A percentile compares a stretch with the other conserved stretches of the same genome.
phyloP scores from a whole-genome alignment of 1,140 invertebrate species.

The Bombus haemorrhoidalis region DNA sequence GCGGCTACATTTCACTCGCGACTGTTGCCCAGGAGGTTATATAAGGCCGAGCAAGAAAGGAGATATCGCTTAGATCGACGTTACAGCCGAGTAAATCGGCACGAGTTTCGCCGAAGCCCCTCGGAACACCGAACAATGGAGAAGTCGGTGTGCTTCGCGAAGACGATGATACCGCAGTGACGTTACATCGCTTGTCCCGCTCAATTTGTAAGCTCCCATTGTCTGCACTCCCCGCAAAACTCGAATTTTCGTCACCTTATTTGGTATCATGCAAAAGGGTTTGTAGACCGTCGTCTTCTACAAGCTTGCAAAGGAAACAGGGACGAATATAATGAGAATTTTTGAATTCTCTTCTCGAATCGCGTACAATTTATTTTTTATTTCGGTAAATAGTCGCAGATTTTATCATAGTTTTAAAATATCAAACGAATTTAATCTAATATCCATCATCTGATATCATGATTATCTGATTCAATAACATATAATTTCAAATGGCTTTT shows the following conservation, averaged over 20 bases:
- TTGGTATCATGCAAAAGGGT: conserved; percentile 10
- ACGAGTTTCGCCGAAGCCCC: conserved; percentile 7
- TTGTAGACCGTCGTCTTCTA: background rate
- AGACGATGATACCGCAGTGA: conserved; percentile 8
- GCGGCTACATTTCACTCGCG: conserved; percentile 38
- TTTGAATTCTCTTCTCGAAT: too few relatives aligned
- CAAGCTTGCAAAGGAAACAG: background rate
- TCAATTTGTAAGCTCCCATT: conserved; percentile 33
- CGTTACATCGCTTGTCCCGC: background rate
- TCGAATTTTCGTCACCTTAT: conserved; percentile 34
- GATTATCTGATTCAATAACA: too few relatives aligned
- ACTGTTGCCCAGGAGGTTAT: conserved; percentile 27
- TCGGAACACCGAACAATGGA: conserved; percentile 21
- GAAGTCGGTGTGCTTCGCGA: conserved; percentile 44
- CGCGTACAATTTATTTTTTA: background rate
- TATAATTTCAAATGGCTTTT: too few relatives aligned
- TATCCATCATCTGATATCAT: too few relatives aligned
- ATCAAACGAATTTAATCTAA: too few relatives aligned
- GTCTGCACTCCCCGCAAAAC: background rate
- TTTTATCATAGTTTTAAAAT: too few relatives aligned
- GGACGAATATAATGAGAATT: background rate
- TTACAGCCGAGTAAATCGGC: conserved; percentile 44
- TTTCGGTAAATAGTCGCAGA: background rate
- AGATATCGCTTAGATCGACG: conserved; percentile 45
- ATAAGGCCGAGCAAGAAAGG: conserved; percentile 51